Conservation (phyloP, 2,797 vertebrate species). For the Stomatorhinus walkeri region DNA sequence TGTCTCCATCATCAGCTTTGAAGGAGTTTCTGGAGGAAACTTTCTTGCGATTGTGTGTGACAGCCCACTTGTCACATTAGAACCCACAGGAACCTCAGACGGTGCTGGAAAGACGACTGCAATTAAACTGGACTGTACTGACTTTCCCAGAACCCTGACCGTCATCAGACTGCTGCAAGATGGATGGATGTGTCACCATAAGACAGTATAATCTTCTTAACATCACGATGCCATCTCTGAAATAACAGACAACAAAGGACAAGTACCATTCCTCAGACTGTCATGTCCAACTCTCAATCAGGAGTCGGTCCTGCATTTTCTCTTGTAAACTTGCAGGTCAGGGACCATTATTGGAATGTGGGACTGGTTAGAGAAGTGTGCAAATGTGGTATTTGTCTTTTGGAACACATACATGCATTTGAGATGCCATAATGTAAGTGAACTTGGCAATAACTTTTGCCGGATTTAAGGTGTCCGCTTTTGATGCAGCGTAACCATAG, state of each 20-base stretch:
- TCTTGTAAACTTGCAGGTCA: background rate
- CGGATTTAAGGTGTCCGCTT: background rate
- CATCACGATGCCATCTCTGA: conserved; percentile 9
- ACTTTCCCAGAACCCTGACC: background rate
- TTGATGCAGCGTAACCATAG: background rate
- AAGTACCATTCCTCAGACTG: background rate
- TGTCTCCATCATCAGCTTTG: conserved; percentile 30
- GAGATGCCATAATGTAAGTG: background rate
- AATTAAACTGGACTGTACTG: background rate
- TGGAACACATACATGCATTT: background rate
- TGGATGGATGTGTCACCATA: no score
- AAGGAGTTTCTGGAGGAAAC: background rate
- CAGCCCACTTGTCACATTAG: background rate
- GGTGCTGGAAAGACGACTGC: background rate
- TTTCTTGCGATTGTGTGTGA: conserved; percentile 27
- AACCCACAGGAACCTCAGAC: background rate
- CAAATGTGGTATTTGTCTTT: background rate
- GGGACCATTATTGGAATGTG: background rate
- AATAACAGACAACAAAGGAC: conserved; percentile 8
- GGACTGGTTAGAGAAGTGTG: background rate
- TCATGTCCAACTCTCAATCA: background rate
- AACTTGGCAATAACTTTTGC: background rate
- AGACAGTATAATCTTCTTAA: background rate
- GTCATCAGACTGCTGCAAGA: background rate
- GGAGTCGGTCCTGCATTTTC: background rate